phyloP scores from a whole-genome alignment of 2,113 vertebrate genomes.

The Gopherus evgoodei region DNA sequence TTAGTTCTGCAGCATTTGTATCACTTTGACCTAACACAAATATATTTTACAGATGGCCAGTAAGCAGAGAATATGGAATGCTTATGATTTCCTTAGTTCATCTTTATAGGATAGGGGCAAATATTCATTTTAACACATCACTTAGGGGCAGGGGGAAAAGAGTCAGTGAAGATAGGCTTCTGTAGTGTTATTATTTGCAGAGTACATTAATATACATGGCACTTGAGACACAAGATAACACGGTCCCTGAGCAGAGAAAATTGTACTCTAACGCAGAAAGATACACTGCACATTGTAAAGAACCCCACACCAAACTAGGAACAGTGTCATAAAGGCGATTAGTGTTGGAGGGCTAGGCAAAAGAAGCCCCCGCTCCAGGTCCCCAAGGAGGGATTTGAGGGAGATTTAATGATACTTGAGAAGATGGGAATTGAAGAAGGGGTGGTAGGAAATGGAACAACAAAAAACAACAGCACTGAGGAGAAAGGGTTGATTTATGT shows the following conservation, averaged over 20 bases:
- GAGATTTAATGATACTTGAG: neutral
- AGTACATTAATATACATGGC: neutral
- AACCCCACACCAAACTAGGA: neutral
- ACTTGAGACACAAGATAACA: rapidly evolving
- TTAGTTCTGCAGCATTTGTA: slow-evolving; percentile 33
- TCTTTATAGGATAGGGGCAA: neutral
- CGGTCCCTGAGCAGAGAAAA: neutral
- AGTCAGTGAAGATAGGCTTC: neutral
- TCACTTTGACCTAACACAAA: slow-evolving; percentile 36
- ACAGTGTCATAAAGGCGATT: neutral
- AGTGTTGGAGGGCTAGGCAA: neutral
- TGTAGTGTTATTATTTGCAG: neutral
- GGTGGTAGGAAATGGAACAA: slow-evolving; percentile 30
- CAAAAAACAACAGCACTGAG: neutral
- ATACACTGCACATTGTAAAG: neutral
- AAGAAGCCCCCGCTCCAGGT: neutral
- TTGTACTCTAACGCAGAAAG: rapidly evolving
- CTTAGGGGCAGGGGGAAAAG: neutral
- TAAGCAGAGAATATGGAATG: neutral
- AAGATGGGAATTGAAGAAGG: neutral
- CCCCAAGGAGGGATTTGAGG: neutral
- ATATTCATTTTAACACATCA: neutral
- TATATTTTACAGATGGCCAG: slow-evolving; percentile 6
- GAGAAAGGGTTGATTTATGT: neutral
- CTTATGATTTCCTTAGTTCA: neutral